Base-by-base conservation (phyloP, 2,888 invertebrate genomes). In the Acrobasis consociella region DNA sequence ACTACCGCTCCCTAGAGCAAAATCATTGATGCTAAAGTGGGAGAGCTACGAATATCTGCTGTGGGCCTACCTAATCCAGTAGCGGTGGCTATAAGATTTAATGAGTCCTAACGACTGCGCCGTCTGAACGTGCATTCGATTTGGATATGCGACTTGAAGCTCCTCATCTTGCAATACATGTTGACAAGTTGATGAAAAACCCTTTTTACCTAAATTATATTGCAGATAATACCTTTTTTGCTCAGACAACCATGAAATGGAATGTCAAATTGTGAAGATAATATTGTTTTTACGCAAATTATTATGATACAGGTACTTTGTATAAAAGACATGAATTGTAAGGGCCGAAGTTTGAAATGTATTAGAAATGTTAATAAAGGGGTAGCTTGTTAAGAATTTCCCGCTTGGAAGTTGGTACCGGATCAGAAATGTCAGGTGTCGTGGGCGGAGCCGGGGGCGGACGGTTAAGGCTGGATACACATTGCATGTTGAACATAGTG, bases 381-480 rank as follows among this genome's bases (percentile, higher is more conserved):
- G 42, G 13, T 31, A 17, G 56, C 56, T 56, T 56, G 42, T 56
- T 56, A 56, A 42, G 16, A 22, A 17, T 56, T 56, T 13, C 22
- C 22, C 17, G 42, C 17, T 17, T 55, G 58, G 15, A 31, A 50
- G 49, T 50, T 49, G 16, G 16, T 50, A 11, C 17, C 39, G 39
- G 50, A n/a, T 17, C 51, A 38, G 49, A 51, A 60, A 60, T 42
- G 51, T 51, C 60, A 60, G 60, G 60, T 60, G 60, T 60, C 17
- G 22, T 16, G 51, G 51, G 60, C 51, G 60, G 60, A 60, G 60
- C 22, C 13, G 49, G 68, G 72, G 73, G 72, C 65, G 73, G 68
- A 10, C 50, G 73, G 72, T 67, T 69, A 64, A 67, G 72, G 72
- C 67, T 67, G 63, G 62, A 65, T 65, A 60, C 71, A 72, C 56